A percentile compares a stretch with the other conserved stretches of the same genome.
phyloP scores from a whole-genome alignment of 2,113 vertebrate species.

The Chaetorhynchus papuensis region DNA sequence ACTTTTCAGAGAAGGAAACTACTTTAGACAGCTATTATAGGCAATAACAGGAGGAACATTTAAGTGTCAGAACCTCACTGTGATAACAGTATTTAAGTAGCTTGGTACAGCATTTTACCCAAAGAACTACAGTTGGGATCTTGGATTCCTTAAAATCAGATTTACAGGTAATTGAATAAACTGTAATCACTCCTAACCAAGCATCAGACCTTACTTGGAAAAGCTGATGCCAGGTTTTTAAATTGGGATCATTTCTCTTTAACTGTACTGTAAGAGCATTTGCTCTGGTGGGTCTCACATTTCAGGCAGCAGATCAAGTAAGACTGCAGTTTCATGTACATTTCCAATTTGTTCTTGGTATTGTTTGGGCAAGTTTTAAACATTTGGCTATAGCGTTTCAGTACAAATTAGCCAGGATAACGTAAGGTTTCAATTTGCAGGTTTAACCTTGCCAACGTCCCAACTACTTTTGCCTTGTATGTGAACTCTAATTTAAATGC shows the following conservation, averaged over 20 bases:
- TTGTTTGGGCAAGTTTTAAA: constrained; percentile 23
- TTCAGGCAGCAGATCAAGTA: constrained; percentile 37
- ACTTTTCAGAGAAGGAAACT: not conserved
- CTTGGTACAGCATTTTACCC: not conserved
- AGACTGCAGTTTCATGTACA: constrained; percentile 28
- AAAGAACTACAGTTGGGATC: not conserved
- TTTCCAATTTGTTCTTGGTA: constrained; percentile 44
- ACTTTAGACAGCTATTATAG: not conserved
- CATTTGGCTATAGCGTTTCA: constrained; percentile 24
- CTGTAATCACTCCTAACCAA: not conserved
- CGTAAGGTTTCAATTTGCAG: constrained; percentile 6
- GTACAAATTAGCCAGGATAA: constrained; percentile 27
- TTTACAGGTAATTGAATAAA: constrained; percentile 31
- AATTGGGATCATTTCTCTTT: constrained; percentile 22
- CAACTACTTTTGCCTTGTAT: not conserved
- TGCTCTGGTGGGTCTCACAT: constrained; percentile 3
- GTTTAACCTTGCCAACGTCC: constrained; percentile 1
- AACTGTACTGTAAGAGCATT: not conserved
- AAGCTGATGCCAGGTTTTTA: not conserved
- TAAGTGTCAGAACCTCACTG: not conserved
- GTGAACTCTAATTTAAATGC: constrained; percentile 5
- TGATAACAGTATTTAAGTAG: not conserved
- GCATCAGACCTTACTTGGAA: not conserved
- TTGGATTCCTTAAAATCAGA: constrained; percentile 10
- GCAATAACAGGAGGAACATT: not conserved